Evolutionary conservation across 2,888 invertebrate genomes (phyloP), one percentile per base, ranked within the genome.

Genomic region (Drosophila silvestris): DNA sequence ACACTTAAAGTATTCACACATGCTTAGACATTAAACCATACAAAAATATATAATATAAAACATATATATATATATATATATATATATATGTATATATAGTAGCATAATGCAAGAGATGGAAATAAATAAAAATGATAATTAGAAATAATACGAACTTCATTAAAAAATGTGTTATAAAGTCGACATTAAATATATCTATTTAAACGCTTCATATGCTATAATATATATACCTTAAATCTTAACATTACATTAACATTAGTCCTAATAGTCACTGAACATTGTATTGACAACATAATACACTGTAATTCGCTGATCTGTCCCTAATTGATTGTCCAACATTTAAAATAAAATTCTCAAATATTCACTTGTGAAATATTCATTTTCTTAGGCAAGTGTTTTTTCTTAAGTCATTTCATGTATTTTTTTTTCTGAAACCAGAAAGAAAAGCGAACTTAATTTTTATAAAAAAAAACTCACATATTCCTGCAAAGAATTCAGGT

Each of bases 181-280:
- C 82, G 63, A 81, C 84, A 83, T 84, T 74, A 72, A 84, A 79
- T 77, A 85, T 39, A 47, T 74, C 81, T 88, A 85, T 84, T 85
- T 86, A 82, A 85, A 89, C 79, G 89, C 85, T 86, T 86, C 89
- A 86, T 89, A 86, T 77, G 89, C 85, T 85, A 85, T 83, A 77
- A 85, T 70, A 82, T 53, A 71, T 59, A 79, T 67, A 78, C 53
- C 62, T 65, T 51, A 72, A 59, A 74, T 71, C 74, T 66, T 59
- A 68, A 77, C 61, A 66, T 63, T 64, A 73, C 81, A 85, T 88
- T 85, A 88, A 78, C 71, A 85, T 85, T 85, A 85, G 85, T 85
- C 89, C 83, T 85, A 83, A 85, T 86, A 85, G 85, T 85, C 85
- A 85, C 77, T 75, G 83, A 79, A 79, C 74, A 72, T 68, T 81